Base-by-base conservation (phyloP, 1,140 invertebrate genomes). In the Stegodyphus dumicola region DNA sequence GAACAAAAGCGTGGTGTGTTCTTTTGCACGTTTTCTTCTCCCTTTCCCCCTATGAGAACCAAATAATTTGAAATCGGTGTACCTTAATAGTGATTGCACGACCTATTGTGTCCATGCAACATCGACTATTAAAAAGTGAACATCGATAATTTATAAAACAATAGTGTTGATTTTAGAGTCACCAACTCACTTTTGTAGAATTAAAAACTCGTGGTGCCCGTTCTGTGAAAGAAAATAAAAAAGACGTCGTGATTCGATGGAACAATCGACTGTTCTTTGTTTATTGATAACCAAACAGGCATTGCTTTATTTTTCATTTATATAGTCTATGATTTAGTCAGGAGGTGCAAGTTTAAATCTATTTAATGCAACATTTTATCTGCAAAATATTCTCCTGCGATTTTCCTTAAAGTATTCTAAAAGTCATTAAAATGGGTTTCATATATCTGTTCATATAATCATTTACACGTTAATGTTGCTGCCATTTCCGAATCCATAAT, bases 161-260 rank as follows among this genome's bases (percentile, higher is more conserved):
- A 83, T 83, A 60, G 80, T 83, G 80, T 83, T 83, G 80, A 83
- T 83, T 83, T 83, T 83, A 67, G 71, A 83, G 80, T 74, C 56
- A 7, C 60, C n/a, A n/a, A 60, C 70, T 65, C 13, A 76, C 9
- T 52, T 79, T 79, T 79, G 49, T 70, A 56, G 33, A 79, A 79
- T 79, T 79, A 79, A 79, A 67, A 52, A 81, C 73, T 69, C 78
- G 78, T 64, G 70, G 64, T 81, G 73, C 73, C 69, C 78, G 18
- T 48, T n/a, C 52, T 53, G 7, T 64, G 78, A 73, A 73, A 54
- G 52, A 53, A 73, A 64, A 48, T 33, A 52, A 75, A 67, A 54
- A 83, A 66, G 18, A n/a, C 60, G 17, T 83, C 80, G 80, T 83
- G 80, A 83, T 71, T 74, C 13, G 5, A 33, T n/a, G 7, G 48